Evolutionary conservation across 2,113 vertebrate species (phyloP).

Genomic region (Myanophis thanlyinensis): DNA sequence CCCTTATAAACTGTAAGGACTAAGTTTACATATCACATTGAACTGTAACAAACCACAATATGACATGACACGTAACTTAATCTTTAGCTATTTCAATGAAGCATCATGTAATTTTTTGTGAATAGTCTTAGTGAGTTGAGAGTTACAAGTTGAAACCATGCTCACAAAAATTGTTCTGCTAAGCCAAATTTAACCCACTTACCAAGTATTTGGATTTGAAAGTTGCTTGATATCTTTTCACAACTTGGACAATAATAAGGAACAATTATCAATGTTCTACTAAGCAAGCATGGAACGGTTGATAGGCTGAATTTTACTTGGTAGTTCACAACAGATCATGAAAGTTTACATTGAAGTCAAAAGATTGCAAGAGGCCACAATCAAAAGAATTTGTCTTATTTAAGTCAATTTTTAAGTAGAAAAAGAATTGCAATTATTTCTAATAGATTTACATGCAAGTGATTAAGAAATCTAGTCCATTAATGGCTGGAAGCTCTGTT

Average conservation of each 20-base stretch:
- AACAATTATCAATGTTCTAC: background rate
- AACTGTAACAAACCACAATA: too few species aligned
- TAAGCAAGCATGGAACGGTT: background rate
- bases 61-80: background rate
- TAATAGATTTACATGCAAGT: background rate
- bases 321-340: background rate
- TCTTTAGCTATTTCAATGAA: background rate
- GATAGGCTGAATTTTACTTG: background rate
- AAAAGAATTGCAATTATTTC: background rate
- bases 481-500: background rate
- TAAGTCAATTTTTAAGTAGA: background rate
- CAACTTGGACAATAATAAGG: background rate
- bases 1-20: background rate
- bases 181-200: background rate
- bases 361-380: background rate
- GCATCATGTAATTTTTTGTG: background rate
- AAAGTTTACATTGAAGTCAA: background rate
- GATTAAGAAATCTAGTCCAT: too few species aligned
- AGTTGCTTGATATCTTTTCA: background rate
- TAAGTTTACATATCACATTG: too few species aligned
- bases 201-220: background rate
- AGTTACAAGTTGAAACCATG: background rate
- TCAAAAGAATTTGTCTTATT: background rate
- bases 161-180: background rate
- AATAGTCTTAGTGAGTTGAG: background rate